These are phyloP conservation scores for Tetranychus truncatus DNA, from an alignment of 2,888 invertebrate species.

Conservation along the genomic window DNA sequence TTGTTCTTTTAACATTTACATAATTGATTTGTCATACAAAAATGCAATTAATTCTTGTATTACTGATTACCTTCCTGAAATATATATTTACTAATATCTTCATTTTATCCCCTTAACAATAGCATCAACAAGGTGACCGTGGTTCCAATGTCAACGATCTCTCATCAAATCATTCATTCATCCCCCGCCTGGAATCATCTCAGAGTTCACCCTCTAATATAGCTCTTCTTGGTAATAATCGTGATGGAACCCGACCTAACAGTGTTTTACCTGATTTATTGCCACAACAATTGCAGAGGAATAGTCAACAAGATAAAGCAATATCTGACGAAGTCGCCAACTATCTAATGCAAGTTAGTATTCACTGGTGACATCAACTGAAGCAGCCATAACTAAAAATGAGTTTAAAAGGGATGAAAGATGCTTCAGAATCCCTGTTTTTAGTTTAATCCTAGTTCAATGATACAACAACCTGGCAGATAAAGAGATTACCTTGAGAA, in stretches of 20 bases:
- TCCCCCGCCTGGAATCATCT: constrained; percentile 38
- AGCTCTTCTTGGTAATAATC: constrained; percentile 29
- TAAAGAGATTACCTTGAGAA: too few species aligned
- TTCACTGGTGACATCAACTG: neutral
- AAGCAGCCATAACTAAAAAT: too few species aligned
- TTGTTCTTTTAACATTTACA: too few species aligned
- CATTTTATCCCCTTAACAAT: neutral
- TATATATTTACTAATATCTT: neutral
- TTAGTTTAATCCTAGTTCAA: too few species aligned
- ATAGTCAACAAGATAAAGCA: constrained; percentile 54
- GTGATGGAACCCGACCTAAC: constrained; percentile 45
- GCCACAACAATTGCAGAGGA: constrained; percentile 45
- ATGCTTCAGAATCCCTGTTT: too few species aligned
- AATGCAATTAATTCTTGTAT: neutral
- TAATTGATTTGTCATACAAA: neutral
- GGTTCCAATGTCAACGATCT: constrained; percentile 10
- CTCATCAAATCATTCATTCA: constrained; percentile 12
- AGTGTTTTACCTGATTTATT: constrained; percentile 86
- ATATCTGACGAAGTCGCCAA: constrained; percentile 77
- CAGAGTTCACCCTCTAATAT: constrained; percentile 32
- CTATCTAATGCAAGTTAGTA: constrained; percentile 14
- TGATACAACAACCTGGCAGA: too few species aligned
- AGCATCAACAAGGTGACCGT: neutral
- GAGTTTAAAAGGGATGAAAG: too few species aligned
- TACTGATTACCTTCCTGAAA: neutral